Evolutionary conservation across 2,888 invertebrate genomes (phyloP).

Genomic region (Dusona sp.): DNA sequence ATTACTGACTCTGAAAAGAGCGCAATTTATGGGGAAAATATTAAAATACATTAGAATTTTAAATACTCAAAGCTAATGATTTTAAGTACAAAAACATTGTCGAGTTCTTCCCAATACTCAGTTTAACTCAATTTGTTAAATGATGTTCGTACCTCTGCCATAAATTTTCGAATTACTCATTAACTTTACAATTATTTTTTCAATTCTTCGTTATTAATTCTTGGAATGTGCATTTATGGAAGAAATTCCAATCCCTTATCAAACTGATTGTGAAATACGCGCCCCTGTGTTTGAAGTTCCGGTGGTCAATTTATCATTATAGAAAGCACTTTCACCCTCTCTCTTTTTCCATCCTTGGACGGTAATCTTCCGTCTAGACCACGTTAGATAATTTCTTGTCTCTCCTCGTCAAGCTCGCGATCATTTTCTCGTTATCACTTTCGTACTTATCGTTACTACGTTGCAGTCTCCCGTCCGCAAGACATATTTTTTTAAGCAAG

Average conservation of each 20-base stretch:
- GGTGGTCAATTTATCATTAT: conserved; percentile 53
- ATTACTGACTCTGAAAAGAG: not conserved
- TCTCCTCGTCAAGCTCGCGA: conserved; percentile 27
- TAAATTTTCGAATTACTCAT: not conserved
- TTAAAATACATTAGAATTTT: too few relatives aligned
- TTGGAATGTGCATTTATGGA: not conserved
- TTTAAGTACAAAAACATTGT: too few relatives aligned
- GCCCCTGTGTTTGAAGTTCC: conserved; percentile 31
- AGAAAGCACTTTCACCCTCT: conserved; percentile 58
- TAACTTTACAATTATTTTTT: not conserved
- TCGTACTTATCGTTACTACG: conserved; percentile 49
- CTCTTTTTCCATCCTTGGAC: conserved; percentile 1
- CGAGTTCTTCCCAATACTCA: too few relatives aligned
- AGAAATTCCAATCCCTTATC: conserved; percentile 36
- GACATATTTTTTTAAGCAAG: conserved; percentile 25
- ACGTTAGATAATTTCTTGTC: conserved; percentile 57
- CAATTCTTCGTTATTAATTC: conserved; percentile 2
- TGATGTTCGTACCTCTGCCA: too few relatives aligned
- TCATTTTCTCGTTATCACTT: conserved; percentile 58
- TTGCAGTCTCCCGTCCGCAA: conserved; percentile 10
- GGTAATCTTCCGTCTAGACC: conserved; percentile 47
- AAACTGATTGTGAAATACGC: not conserved
- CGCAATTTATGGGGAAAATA: too few relatives aligned
- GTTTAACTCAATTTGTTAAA: too few relatives aligned
- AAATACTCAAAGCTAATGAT: too few relatives aligned